Evolutionary conservation across 1,140 invertebrate genomes (phyloP), one percentile per base, ranked within the genome.

Genomic region (Microvelia longipes): DNA sequence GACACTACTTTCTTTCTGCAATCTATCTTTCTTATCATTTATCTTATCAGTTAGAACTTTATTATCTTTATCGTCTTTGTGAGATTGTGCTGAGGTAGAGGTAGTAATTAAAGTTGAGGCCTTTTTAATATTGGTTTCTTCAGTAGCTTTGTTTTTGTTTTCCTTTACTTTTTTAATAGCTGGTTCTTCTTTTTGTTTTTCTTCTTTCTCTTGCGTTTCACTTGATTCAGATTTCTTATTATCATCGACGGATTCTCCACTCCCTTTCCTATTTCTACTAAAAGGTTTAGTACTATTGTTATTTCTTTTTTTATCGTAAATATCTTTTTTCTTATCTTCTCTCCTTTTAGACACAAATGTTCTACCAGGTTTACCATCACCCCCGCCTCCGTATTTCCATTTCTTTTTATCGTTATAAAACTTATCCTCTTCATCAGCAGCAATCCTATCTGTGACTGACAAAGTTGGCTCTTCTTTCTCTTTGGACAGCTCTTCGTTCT

Each of bases 131-230:
- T 50, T 50, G 5, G 35, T 5, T 50, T 50, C 35, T 50, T 50
- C 35, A 50, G 35, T 50, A 19, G 5, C 19, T 11, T 50, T 19
- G 5, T 50, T 50, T 50, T 50, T 50, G 19, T 5, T 5, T 11
- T 5, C 5, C 19, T 50, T 50, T n/a, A n/a, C n/a, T n/a, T n/a
- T n/a, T n/a, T n/a, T n/a, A n/a, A n/a, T n/a, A n/a, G n/a, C n/a
- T 50, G 35, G 35, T 11, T 5, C 5, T 50, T 50, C 35, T 50
- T 50, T 50, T 11, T 5, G 5, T 67, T 82, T 77, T 64, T 84
- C 83, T 29, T 79, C 78, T 66, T 80, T 79, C 70, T 80, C 78
- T 70, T 77, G 78, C 25, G 78, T 78, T 63, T 80, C 79, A 70
- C 72, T 75, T n/a, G n/a, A n/a, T 50, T 79, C 77, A 66, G 71